phyloP scores from a whole-genome alignment of 2,888 invertebrate species.

The Scaptomyza polygonia region DNA sequence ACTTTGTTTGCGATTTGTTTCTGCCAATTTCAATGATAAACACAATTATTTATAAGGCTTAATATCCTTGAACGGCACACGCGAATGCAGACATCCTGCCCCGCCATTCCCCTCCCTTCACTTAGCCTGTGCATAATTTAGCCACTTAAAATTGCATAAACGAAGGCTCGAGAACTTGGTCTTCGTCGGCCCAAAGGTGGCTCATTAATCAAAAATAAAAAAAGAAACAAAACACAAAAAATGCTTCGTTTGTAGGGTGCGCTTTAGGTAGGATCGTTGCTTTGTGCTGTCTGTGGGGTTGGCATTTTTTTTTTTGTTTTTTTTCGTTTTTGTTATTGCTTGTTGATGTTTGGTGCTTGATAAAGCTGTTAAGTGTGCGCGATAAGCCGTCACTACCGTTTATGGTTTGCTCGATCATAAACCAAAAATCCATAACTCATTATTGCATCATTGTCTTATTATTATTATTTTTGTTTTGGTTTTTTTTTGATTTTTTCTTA shows the following conservation, averaged over 20 bases:
- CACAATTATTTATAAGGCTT: slow-evolving; percentile 66
- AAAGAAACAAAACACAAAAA: background rate
- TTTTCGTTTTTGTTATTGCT: background rate
- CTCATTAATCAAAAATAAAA: slow-evolving; percentile 81
- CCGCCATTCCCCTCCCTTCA: background rate
- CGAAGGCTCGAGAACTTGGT: slow-evolving; percentile 31
- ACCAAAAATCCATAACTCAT: slow-evolving; percentile 38
- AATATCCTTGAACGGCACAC: slow-evolving; percentile 65
- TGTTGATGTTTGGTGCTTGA: slow-evolving; percentile 71
- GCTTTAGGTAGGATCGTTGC: slow-evolving; percentile 12
- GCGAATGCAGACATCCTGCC: slow-evolving; percentile 23
- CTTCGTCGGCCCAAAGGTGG: slow-evolving; percentile 41
- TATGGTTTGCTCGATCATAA: slow-evolving; percentile 26
- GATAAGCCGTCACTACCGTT: slow-evolving; percentile 52
- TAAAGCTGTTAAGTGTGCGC: slow-evolving; percentile 81
- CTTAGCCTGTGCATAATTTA: slow-evolving; percentile 72
- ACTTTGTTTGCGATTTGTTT: slow-evolving; percentile 76
- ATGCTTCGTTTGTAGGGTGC: slow-evolving; percentile 7
- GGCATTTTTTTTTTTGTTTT: background rate
- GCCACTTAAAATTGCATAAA: slow-evolving; percentile 79
- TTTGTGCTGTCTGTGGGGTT: slow-evolving; percentile 12
- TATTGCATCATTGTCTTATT: slow-evolving; percentile 42
- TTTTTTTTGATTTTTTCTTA: slow-evolving; percentile 81
- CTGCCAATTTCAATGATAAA: slow-evolving; percentile 79
- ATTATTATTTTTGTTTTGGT: slow-evolving; percentile 12